phyloP scores from a whole-genome alignment of 2,113 vertebrate species.

The Pangasianodon hypophthalmus region DNA sequence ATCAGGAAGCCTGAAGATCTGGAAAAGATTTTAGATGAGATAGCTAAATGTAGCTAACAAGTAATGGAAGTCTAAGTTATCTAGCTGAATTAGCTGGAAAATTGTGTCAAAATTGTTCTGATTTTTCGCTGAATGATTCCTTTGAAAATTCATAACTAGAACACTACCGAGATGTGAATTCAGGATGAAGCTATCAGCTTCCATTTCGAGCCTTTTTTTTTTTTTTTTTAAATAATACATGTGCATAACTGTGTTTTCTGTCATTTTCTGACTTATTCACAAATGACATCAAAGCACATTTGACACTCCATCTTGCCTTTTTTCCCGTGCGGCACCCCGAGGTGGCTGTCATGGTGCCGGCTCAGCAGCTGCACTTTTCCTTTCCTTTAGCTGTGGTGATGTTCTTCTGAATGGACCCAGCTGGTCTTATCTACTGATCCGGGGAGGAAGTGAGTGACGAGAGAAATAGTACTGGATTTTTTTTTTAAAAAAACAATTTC shows the following conservation, averaged over 20 bases:
- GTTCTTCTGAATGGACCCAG: conserved; percentile 20
- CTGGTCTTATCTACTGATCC: not conserved
- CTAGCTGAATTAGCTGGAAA: not conserved
- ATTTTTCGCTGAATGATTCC: no score
- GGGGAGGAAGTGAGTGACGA: not conserved
- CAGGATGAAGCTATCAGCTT: not conserved
- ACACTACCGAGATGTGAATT: not conserved
- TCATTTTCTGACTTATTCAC: no score
- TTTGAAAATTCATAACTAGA: no score
- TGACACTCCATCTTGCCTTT: conserved; percentile 49
- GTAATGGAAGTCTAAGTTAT: no score
- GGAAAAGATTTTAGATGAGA: not conserved
- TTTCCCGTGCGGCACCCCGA: conserved; percentile 51
- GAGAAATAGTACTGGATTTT: not conserved
- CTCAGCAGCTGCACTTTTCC: no score
- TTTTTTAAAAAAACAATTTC: not conserved
- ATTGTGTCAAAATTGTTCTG: not conserved
- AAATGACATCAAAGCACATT: not conserved
- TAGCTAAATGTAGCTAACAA: no score
- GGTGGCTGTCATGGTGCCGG: conserved; percentile 63
- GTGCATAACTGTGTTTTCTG: no score
- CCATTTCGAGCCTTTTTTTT: no score
- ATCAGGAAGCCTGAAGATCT: not conserved
- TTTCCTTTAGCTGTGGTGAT: not conserved
- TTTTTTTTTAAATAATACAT: no score